Percentiles rank a stretch among this genome's conserved stretches.
Conservation (phyloP, 2,113 vertebrate genomes). For the Caloenas nicobarica region DNA sequence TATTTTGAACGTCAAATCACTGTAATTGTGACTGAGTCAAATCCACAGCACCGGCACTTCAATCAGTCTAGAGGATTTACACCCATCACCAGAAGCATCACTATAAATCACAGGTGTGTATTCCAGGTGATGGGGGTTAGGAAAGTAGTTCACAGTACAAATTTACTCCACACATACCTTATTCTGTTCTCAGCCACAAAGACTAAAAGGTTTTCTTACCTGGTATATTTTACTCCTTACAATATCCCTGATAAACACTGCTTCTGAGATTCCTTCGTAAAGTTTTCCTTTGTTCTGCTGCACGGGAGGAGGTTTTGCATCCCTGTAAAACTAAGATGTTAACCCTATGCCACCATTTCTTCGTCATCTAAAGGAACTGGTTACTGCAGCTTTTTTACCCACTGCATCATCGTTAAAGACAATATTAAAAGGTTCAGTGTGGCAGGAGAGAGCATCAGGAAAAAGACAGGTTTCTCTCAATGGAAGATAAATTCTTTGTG, state of each 20-base stretch:
- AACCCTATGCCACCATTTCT: background rate
- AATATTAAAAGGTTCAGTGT: background rate
- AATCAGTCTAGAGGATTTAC: background rate
- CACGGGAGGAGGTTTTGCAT: fast-evolving
- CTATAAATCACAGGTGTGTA: background rate
- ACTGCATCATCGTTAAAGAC: background rate
- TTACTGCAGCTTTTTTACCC: background rate
- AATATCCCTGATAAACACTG: background rate
- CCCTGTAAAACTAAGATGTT: background rate
- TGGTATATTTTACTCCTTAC: background rate
- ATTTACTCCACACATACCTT: background rate
- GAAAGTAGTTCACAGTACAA: background rate
- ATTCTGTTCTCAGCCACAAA: background rate
- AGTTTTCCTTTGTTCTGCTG: slow-evolving; percentile 14
- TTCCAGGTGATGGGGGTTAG: background rate
- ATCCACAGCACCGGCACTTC: fast-evolving
- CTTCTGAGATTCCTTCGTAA: background rate
- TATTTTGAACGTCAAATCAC: background rate
- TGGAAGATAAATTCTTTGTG: background rate
- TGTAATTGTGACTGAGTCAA: background rate
- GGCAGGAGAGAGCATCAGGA: fast-evolving
- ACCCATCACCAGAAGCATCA: background rate
- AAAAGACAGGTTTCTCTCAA: background rate
- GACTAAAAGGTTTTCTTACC: background rate
- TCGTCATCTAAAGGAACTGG: background rate